Base-by-base conservation (phyloP, 2,113 vertebrate species). In the Hippocampus guttulatus region DNA sequence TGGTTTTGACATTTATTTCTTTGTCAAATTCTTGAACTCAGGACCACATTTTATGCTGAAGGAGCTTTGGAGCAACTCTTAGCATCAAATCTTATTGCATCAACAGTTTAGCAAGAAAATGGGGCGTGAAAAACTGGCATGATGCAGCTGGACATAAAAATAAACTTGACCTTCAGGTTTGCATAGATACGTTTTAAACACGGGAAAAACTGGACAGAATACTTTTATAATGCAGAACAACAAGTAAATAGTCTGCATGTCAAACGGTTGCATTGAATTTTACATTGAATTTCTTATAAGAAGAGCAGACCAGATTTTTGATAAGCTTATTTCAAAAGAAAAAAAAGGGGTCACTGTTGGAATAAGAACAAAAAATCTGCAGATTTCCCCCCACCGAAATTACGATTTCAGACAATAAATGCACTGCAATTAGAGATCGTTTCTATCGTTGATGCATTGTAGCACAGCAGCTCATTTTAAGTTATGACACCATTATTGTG, bases 1-100 rank as follows among this genome's bases (percentile, higher is more conserved):
- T 75, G 70, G 49, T 70, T 74, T 73, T 69, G 45, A 57, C 68
- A 78, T 41, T 23, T 5, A 11, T 68, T 68, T 76, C 30, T 65
- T 71, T 11, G 51, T 18, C 47, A 51, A 45, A 80, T 75, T 60
- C 49, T 62, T 38, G 54, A 67, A 70, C 63, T 68, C 62, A 55
- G 18, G 65, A 47, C 64, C 38, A 55, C 20, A 69, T 75, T 64
- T 40, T 18, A 51, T 41, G 18, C 27, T 45, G 20, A 47, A 67
- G 43, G 33, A 41, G n/a, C 23, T 54, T 64, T 38, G 1, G 52
- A 55, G 21, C 40, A 33, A 30, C 27, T 60, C 40, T 38, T 55
- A 55, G 52, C 2, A 8, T n/a, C n/a, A 55, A 49, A 51, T n/a
- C 33, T 64, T 2, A 12, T 49, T 8, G 5, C 20, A 27, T 66